These are phyloP conservation scores for Parazoanthus darwini DNA, from an alignment of 92 coral and sea anemone species.

Conservation along the genomic window DNA sequence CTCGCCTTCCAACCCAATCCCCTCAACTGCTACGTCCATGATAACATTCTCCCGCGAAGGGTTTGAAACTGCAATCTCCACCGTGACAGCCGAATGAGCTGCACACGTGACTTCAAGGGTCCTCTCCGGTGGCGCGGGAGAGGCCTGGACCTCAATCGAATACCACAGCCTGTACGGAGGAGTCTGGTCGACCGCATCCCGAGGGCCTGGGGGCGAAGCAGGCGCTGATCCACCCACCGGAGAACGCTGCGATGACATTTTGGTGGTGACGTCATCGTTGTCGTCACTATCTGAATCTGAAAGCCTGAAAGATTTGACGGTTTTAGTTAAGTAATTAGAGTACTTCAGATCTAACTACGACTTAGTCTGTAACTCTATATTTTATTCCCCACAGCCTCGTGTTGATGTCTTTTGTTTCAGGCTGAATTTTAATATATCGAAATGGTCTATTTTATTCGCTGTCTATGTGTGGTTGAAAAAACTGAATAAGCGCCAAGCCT, in stretches of 20 bases:
- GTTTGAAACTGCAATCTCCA: constrained; percentile 91
- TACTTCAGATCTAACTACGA: no score
- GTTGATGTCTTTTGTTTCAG: no score
- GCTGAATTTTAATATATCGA: no score
- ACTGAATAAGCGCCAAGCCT: no score
- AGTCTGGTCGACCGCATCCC: constrained; percentile 39
- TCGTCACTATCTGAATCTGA: constrained; percentile 75
- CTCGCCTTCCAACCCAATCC: constrained; percentile 87
- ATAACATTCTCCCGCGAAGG: constrained; percentile 85
- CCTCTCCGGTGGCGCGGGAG: constrained; percentile 81
- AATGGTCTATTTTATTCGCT: no score
- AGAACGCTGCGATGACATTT: constrained; percentile 16
- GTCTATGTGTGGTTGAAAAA: no score
- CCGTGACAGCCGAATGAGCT: constrained; percentile 82
- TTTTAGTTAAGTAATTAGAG: background rate
- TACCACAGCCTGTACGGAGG: constrained; percentile 94
- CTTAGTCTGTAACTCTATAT: no score
- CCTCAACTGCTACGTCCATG: constrained; percentile 81
- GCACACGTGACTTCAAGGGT: constrained; percentile 91
- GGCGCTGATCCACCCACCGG: constrained; percentile 45
- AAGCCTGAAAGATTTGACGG: constrained; percentile 41
- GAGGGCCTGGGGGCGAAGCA: constrained; percentile 53
- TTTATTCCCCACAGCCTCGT: no score
- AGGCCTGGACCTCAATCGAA: constrained; percentile 84
- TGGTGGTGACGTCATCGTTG: constrained; percentile 30